phyloP scores from a whole-genome alignment of 2,797 vertebrate genomes.

The Halcyon chelicuti region DNA sequence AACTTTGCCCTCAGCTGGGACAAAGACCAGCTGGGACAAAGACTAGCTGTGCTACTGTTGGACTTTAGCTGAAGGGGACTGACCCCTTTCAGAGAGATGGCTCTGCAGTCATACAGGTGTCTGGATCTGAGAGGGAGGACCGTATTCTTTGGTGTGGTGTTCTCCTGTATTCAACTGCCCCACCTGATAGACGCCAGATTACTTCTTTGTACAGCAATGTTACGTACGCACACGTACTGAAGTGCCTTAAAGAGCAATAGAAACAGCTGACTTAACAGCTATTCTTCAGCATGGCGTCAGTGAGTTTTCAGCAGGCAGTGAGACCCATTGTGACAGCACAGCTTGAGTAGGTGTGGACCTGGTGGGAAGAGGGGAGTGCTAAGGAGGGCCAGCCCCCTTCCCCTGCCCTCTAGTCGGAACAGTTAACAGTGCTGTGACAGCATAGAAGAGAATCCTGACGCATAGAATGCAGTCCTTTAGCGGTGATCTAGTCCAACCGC shows the following conservation, averaged over 20 bases:
- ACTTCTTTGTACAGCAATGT: neutral
- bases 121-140: neutral
- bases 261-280: neutral
- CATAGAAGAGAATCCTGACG: neutral
- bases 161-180: neutral
- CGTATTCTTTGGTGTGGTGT: neutral
- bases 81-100: no score
- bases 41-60: neutral
- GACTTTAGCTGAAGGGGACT: neutral
- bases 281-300: neutral
- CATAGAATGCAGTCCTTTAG: neutral
- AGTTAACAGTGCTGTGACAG: neutral
- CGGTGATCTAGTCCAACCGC: no score
- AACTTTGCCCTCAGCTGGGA: neutral
- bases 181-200: fast-evolving
- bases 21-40: neutral
- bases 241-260: neutral
- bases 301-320: neutral
- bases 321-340: neutral
- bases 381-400: neutral
- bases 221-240: fast-evolving
- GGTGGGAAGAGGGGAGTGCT: no score
- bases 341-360: neutral
- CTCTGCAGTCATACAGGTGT: neutral
- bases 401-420: no score